A percentile compares a stretch with the other conserved stretches of the same genome.
Conservation (phyloP, 1,140 invertebrate species). For the Pogonomyrmex barbatus region DNA sequence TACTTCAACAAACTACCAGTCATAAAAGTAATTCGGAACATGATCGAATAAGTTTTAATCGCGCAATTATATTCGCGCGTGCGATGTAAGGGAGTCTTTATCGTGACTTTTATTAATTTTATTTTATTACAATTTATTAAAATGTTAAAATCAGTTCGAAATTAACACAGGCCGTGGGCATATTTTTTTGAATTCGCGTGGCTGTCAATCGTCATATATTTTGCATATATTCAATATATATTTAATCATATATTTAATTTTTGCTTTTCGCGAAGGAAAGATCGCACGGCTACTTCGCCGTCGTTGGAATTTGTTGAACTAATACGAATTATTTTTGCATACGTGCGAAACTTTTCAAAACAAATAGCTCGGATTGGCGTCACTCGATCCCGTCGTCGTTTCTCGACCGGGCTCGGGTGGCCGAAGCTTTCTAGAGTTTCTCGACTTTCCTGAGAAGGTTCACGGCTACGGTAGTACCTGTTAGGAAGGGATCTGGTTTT, state of each 20-base stretch:
- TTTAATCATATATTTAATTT: not conserved
- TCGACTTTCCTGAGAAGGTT: conserved; percentile 61
- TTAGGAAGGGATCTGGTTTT: conserved; percentile 69
- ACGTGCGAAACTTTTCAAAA: conserved; percentile 18
- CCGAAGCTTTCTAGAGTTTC: conserved; percentile 68
- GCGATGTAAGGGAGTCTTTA: not conserved
- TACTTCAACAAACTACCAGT: not conserved
- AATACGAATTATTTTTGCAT: not conserved
- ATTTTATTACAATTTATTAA: not conserved
- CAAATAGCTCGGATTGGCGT: conserved; percentile 14
- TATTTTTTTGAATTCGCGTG: not conserved
- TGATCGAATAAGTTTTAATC: not conserved
- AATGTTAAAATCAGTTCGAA: not conserved
- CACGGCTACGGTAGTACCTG: conserved; percentile 41
- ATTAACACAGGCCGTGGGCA: too few relatives aligned
- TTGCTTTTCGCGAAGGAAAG: not conserved
- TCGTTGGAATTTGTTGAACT: not conserved
- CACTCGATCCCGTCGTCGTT: not conserved
- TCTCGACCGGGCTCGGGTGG: conserved; percentile 3
- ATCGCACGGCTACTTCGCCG: not conserved
- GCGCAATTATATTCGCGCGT: not conserved
- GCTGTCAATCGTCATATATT: not conserved
- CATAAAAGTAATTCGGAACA: not conserved
- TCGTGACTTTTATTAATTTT: not conserved
- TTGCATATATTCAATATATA: too few relatives aligned